Evolutionary conservation across 1,140 invertebrate species (phyloP), one percentile per base, ranked within the genome.

Genomic region (Drosophila melanica): DNA sequence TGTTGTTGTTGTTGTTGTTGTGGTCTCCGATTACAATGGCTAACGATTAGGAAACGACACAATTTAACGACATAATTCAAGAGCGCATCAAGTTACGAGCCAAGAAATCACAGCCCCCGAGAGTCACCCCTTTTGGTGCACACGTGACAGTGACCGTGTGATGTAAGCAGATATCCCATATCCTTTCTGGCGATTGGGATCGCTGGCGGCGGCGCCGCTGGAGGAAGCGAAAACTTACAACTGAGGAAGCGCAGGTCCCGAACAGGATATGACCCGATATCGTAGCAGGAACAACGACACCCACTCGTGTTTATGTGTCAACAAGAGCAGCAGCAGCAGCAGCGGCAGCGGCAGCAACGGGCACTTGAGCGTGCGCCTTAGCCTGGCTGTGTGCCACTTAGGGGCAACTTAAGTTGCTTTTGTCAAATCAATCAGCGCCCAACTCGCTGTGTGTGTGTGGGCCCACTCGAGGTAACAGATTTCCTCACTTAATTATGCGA

Each of bases 21-120:
- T 44, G 62, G 51, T 77, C 68, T 85, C 82, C 81, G 69, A 81
- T 86, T 86, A 81, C 77, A 60, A 57, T 64, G 75, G 69, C 63
- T 77, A 85, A 84, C 81, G 81, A 85, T 85, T 85, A 85, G 81
- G 81, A 85, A 89, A 87, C 84, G 84, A 87, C 84, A 89, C 84
- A 89, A 89, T 89, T 89, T 89, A 89, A 89, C 84, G 84, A 89
- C 84, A 89, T 89, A 89, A 89, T 89, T 89, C 84, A 89, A 89
- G 84, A 77, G 84, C 70, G 84, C 84, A 89, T 89, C 87, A 84
- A 72, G 79, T 89, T 89, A 84, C 84, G 55, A 51, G 54, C 16
- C 18, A 35, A 51, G 27, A 62, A 67, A 76, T 59, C 66, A 71
- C 44, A 48, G 54, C 37, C n/a, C 42, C 14, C 39, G 23, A 5